Conservation (phyloP, 2,888 invertebrate genomes). For the Standfussiana lucernea region DNA sequence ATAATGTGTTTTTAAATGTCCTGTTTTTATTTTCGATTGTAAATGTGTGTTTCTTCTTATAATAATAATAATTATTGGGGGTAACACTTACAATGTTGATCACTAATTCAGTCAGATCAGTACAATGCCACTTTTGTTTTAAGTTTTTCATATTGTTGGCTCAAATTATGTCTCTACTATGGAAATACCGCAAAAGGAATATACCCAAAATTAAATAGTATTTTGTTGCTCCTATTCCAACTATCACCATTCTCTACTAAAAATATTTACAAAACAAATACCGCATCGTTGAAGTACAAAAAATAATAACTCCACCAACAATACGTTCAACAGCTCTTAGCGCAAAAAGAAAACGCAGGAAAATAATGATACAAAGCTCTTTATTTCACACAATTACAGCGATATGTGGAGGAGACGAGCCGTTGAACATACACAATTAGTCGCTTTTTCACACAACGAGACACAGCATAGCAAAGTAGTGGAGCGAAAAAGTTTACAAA, state of each 20-base stretch:
- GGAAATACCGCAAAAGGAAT: neutral
- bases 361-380: constrained; percentile 87
- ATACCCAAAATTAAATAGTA: neutral
- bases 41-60: neutral
- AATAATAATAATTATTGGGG: neutral
- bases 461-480: constrained; percentile 74
- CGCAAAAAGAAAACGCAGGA: constrained; percentile 73
- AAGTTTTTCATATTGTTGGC: neutral
- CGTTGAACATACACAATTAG: constrained; percentile 76
- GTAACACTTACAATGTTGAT: neutral
- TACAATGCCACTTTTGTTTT: neutral
- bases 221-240: neutral
- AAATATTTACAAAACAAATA: constrained; percentile 24
- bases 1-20: constrained; percentile 4
- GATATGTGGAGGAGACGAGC: constrained; percentile 80
- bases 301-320: constrained; percentile 67
- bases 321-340: constrained; percentile 65
- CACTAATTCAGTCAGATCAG: neutral
- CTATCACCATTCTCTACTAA: neutral
- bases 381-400: constrained; percentile 88
- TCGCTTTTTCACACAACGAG: constrained; percentile 68
- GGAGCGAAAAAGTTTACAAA: constrained; percentile 43
- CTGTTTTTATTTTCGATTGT: neutral
- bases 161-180: neutral
- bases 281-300: constrained; percentile 38